These are phyloP conservation scores for Caenorhabditis japonica DNA, from an alignment of 2,888 invertebrate genomes.

Conservation along the genomic window DNA sequence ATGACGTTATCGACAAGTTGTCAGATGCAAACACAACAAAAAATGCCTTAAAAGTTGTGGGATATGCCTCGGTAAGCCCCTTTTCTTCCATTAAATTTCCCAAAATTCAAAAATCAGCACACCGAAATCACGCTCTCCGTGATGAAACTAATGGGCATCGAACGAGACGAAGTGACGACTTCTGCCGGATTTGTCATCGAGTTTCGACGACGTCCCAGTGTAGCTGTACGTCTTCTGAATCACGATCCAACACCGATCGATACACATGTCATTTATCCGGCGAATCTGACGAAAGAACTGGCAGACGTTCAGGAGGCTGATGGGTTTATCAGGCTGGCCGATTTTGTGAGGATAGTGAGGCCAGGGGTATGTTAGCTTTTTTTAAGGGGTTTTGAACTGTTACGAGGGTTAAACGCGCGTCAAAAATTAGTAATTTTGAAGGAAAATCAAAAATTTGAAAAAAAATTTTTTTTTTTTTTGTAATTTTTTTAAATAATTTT, in stretches of 20 bases:
- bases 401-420: too few relatives aligned
- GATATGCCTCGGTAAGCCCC: conserved; percentile 27
- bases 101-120: too few relatives aligned
- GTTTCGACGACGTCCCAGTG: conserved; percentile 40
- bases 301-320: conserved; percentile 35
- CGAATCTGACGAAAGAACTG: conserved; percentile 24
- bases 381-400: too few relatives aligned
- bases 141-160: conserved; percentile 63
- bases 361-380: conserved; percentile 22
- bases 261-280: conserved; percentile 62
- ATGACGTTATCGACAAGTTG: conserved; percentile 54
- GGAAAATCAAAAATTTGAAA: too few relatives aligned
- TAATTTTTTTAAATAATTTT: background rate
- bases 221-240: conserved; percentile 57
- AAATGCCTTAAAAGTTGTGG: conserved; percentile 26
- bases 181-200: conserved; percentile 68
- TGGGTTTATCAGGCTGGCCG: conserved; percentile 30
- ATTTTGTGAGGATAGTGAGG: conserved; percentile 28
- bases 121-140: conserved; percentile 65
- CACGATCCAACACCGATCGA: conserved; percentile 70
- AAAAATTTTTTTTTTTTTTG: background rate
- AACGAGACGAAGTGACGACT: conserved; percentile 62
- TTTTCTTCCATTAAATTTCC: conserved; percentile 2
- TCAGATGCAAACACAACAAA: conserved; percentile 19
- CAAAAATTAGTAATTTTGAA: too few relatives aligned